phyloP scores from a whole-genome alignment of 2,888 invertebrate species.

The Rotaria macrura region DNA sequence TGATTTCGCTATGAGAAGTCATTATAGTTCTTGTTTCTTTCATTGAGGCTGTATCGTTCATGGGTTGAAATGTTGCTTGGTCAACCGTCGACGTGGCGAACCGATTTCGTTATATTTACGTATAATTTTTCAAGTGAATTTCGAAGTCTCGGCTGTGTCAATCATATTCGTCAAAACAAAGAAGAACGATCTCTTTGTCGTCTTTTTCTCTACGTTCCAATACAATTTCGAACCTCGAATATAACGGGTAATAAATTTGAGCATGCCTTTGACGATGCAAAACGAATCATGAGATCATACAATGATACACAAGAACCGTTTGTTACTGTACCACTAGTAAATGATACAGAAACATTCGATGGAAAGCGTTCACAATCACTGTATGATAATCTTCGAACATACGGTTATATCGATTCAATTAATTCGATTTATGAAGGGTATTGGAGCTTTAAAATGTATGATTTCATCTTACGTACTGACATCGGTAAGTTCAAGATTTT shows the following conservation, averaged over 20 bases:
- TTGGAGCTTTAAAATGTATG: slow-evolving; percentile 26
- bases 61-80: not conserved
- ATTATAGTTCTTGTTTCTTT: not conserved
- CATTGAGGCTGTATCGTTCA: not conserved
- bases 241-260: not conserved
- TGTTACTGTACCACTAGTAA: not conserved
- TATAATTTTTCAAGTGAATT: not conserved
- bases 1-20: too few species aligned
- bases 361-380: not conserved
- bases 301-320: not conserved
- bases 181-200: not conserved
- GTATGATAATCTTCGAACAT: slow-evolving; percentile 17
- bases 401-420: slow-evolving; percentile 29
- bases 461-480: slow-evolving; percentile 25
- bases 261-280: not conserved
- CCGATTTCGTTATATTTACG: slow-evolving; percentile 8
- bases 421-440: slow-evolving; percentile 26
- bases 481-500: not conserved
- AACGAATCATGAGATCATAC: not conserved
- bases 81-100: not conserved
- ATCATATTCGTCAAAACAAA: not conserved
- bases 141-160: not conserved
- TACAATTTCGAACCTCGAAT: not conserved
- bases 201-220: not conserved
- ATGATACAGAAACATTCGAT: not conserved